Conservation (phyloP, 2,797 vertebrate species). For the Vespertilio murinus region DNA sequence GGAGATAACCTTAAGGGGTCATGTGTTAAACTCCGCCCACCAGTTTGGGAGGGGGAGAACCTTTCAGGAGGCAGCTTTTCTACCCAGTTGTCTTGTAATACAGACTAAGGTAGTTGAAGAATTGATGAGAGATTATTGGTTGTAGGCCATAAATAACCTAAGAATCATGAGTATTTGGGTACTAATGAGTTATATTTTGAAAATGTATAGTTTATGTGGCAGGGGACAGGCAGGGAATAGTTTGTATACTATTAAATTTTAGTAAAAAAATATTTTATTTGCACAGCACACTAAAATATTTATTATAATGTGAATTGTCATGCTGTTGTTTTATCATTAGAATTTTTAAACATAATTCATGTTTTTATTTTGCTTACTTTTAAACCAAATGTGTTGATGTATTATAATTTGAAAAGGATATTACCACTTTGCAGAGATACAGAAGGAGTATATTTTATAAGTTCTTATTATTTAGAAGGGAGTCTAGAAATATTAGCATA, state of each 20-base stretch:
- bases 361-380: background rate
- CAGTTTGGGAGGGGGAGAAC: no score
- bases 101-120: background rate
- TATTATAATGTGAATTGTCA: background rate
- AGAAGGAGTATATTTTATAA: background rate
- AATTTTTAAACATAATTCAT: background rate
- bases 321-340: background rate
- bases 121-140: background rate
- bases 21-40: no score
- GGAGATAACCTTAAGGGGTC: no score
- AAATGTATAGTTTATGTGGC: background rate
- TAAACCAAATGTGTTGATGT: background rate
- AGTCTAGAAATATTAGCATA: background rate
- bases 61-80: background rate
- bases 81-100: background rate
- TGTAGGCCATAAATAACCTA: background rate
- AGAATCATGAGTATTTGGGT: background rate
- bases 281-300: background rate
- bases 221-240: background rate
- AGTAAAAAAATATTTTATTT: conserved; percentile 48
- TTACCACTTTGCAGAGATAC: background rate
- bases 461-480: background rate
- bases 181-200: conserved; percentile 10
- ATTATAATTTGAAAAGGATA: background rate
- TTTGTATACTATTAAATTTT: background rate